Evolutionary conservation across 2,797 vertebrate species (phyloP).

Genomic region (Silurus lanzhouensis): DNA sequence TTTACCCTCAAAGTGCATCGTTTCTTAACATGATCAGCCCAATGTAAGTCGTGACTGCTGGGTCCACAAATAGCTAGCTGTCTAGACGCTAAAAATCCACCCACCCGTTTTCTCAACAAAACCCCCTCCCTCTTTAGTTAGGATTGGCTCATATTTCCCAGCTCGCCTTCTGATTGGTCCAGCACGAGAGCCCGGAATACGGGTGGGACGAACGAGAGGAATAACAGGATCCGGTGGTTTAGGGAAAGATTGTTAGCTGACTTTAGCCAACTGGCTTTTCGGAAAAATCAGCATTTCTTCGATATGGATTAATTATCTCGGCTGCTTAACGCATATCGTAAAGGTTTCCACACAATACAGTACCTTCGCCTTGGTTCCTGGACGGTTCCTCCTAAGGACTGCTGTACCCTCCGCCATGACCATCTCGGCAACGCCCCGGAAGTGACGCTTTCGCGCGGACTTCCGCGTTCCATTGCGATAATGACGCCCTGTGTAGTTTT

Average conservation of each 20-base stretch:
- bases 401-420: conserved; percentile 99
- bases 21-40: not conserved
- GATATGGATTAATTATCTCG: not conserved
- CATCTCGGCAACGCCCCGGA: conserved; percentile 83
- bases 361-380: conserved; percentile 96
- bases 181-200: not conserved
- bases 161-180: not conserved
- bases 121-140: not conserved
- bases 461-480: conserved; percentile 1
- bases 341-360: not conserved
- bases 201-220: not conserved
- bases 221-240: not conserved
- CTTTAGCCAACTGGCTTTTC: not conserved
- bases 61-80: not conserved
- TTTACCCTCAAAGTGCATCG: not conserved
- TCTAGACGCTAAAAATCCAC: conserved; percentile 8
- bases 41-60: not conserved
- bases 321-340: not conserved
- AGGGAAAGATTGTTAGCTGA: conserved; percentile 1
- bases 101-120: conserved; percentile 2
- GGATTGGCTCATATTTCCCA: not conserved
- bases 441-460: conserved; percentile 15
- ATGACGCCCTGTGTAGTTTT: not conserved
- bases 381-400: conserved; percentile 95
- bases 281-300: not conserved